A percentile compares a stretch with the other conserved stretches of the same genome.
These are phyloP conservation scores for Hemibagrus wyckioides DNA, from an alignment of 2,113 vertebrate species.

Conservation along the genomic window DNA sequence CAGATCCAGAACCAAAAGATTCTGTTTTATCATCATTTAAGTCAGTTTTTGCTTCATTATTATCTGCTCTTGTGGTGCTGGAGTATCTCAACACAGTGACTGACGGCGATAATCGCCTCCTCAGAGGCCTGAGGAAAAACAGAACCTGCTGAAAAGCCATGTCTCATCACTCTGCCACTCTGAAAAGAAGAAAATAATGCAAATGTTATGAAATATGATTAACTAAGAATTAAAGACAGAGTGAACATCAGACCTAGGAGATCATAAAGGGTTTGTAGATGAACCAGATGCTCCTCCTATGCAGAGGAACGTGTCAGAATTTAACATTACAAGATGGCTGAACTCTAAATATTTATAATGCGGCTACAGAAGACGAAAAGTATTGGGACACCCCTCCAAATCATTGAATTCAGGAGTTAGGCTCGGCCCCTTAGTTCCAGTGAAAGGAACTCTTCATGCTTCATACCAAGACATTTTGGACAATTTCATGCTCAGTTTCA, in stretches of 20 bases:
- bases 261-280: too few relatives aligned
- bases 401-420: too few relatives aligned
- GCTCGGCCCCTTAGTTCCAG: too few relatives aligned
- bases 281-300: too few relatives aligned
- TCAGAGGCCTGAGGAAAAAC: background rate
- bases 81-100: background rate
- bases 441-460: too few relatives aligned
- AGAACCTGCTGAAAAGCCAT: slow-evolving; percentile 19
- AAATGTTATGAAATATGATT: background rate
- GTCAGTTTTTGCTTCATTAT: background rate
- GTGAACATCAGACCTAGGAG: background rate
- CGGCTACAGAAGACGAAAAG: too few relatives aligned
- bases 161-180: background rate
- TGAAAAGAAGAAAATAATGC: background rate
- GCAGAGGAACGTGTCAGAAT: too few relatives aligned
- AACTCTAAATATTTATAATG: too few relatives aligned
- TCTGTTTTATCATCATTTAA: background rate
- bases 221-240: background rate
- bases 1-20: background rate
- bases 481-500: too few relatives aligned
- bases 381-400: too few relatives aligned
- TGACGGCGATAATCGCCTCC: background rate
- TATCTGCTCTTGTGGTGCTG: background rate
- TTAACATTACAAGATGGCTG: too few relatives aligned
- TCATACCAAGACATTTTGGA: too few relatives aligned